Evolutionary conservation across 1,140 invertebrate genomes (phyloP).

Genomic region (Caenorhabditis latens): DNA sequence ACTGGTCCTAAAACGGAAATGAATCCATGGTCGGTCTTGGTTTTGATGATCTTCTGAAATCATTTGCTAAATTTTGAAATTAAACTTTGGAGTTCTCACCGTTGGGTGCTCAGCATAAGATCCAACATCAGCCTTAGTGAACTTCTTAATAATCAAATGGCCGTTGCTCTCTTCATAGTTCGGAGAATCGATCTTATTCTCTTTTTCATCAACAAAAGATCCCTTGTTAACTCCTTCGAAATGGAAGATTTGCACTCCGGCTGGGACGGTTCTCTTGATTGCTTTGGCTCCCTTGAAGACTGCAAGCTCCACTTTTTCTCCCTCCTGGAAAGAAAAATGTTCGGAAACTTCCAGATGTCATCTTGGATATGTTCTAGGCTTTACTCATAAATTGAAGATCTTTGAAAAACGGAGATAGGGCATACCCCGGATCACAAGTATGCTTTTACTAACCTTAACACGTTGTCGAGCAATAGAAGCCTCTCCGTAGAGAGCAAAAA

Average conservation of each 20-base stretch:
- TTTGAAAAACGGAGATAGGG: too few species aligned
- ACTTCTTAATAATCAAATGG: conserved; percentile 1
- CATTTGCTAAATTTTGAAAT: too few species aligned
- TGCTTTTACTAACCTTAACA: background rate
- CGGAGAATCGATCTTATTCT: background rate
- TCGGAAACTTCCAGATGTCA: too few species aligned
- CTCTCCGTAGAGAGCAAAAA: background rate
- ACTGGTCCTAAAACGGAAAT: background rate
- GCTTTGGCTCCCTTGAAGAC: conserved; percentile 23
- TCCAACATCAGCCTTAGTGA: conserved; percentile 25
- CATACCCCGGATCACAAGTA: too few species aligned
- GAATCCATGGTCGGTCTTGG: background rate
- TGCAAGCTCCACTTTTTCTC: background rate
- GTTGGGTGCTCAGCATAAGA: background rate
- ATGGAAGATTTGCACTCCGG: conserved; percentile 16
- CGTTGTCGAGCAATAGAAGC: background rate
- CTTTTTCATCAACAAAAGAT: conserved; percentile 2
- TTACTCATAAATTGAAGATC: too few species aligned
- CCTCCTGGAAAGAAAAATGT: background rate
- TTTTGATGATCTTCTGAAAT: conserved; percentile 43
- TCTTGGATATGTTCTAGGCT: too few species aligned
- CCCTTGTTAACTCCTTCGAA: conserved; percentile 5
- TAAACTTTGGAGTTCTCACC: background rate
- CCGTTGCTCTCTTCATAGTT: conserved; percentile 5
- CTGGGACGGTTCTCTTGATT: background rate